A percentile compares a stretch with the other conserved stretches of the same genome.
These are phyloP conservation scores for Platycercus adscitus DNA, from an alignment of 2,113 vertebrate species.

Conservation along the genomic window DNA sequence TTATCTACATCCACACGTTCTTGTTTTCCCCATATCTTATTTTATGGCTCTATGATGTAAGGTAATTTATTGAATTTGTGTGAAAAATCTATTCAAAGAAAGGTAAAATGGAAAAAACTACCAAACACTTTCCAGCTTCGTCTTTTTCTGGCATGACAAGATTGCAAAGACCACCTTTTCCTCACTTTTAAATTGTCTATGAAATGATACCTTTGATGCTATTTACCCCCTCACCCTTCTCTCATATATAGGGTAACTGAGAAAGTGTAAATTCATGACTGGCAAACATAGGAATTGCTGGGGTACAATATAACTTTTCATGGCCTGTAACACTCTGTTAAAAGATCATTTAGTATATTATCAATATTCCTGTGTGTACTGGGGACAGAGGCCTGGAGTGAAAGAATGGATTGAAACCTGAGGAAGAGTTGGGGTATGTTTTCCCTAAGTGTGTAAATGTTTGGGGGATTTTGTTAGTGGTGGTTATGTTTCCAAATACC, in stretches of 20 bases:
- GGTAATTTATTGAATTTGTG: background rate
- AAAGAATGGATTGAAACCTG: fast-evolving
- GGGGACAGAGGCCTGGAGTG: background rate
- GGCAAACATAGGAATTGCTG: background rate
- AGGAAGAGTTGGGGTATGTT: background rate
- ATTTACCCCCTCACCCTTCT: background rate
- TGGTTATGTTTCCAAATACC: background rate
- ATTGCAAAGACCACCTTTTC: background rate
- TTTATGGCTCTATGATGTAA: background rate
- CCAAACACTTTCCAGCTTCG: background rate
- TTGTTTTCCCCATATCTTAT: background rate
- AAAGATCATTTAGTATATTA: background rate
- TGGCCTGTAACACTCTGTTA: background rate
- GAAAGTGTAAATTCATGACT: background rate
- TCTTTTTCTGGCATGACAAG: background rate
- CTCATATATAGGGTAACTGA: background rate
- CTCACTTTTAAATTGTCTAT: background rate
- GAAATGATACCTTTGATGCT: background rate
- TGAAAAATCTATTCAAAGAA: background rate
- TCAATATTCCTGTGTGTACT: background rate
- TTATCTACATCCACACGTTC: background rate
- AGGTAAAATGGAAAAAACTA: background rate
- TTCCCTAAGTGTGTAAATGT: background rate
- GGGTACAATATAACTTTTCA: background rate
- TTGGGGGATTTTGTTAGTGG: background rate